A percentile compares a stretch with the other conserved stretches of the same genome.
phyloP scores from a whole-genome alignment of 2,797 vertebrate species.

The Rhodeus uyekii region DNA sequence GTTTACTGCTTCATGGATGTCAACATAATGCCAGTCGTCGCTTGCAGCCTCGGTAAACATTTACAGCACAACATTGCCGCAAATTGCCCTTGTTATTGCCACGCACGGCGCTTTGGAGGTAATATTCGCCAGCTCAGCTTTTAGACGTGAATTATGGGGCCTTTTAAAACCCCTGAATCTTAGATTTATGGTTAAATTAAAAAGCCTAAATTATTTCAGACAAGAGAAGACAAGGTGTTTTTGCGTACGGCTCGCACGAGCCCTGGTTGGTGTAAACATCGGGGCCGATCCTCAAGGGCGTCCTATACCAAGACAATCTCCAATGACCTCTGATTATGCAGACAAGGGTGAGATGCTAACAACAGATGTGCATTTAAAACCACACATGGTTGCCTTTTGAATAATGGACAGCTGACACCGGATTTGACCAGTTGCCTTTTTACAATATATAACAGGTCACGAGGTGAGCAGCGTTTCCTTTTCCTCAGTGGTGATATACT shows the following conservation, averaged over 20 bases:
- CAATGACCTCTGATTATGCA: slow-evolving; percentile 54
- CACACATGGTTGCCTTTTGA: slow-evolving; percentile 11
- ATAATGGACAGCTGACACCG: slow-evolving; percentile 47
- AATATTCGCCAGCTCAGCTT: slow-evolving; percentile 61
- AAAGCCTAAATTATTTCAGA: slow-evolving; percentile 53
- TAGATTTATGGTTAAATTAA: slow-evolving; percentile 65
- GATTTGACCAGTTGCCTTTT: neutral
- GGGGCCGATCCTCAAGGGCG: slow-evolving; percentile 58
- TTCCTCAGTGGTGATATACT: slow-evolving; percentile 25
- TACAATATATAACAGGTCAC: neutral
- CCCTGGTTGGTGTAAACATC: slow-evolving; percentile 55
- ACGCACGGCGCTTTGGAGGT: slow-evolving; percentile 48
- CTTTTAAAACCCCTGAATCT: slow-evolving; percentile 56
- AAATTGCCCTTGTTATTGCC: slow-evolving; percentile 70
- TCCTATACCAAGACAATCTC: slow-evolving; percentile 1
- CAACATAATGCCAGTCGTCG: slow-evolving; percentile 60
- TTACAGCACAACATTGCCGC: slow-evolving; percentile 71
- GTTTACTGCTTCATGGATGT: slow-evolving; percentile 59
- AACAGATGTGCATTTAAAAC: slow-evolving; percentile 33
- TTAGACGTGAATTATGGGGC: slow-evolving; percentile 63
- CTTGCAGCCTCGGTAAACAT: slow-evolving; percentile 68
- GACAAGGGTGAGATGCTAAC: slow-evolving; percentile 49
- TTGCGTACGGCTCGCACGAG: slow-evolving; percentile 37
- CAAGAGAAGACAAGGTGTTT: slow-evolving; percentile 43
- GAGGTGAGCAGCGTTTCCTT: slow-evolving; percentile 39